Base-by-base conservation (phyloP, 2,888 invertebrate species). In the Drosophila infuscata region DNA sequence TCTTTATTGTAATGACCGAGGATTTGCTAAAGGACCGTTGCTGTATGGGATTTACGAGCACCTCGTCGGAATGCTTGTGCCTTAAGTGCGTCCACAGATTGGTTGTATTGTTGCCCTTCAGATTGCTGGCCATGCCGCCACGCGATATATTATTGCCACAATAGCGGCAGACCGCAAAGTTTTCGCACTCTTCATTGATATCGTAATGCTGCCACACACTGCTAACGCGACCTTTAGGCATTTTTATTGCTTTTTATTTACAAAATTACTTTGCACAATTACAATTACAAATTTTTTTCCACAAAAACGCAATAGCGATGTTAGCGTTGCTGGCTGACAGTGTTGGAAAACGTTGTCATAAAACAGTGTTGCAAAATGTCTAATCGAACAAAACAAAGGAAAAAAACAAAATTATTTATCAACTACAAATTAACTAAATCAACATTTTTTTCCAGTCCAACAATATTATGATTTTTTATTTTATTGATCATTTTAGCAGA, bases 71-170 rank as follows among this genome's bases (percentile, higher is more conserved):
- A 51, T 85, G 85, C 68, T 85, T 85, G 70, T 85, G 88, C 29
- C 85, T 64, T 41, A 85, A 73, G 59, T 85, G 85, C 15, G 85
- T 85, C 85, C 85, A 85, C 58, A 85, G 20, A 78, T 85, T 85
- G 38, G 85, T 85, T 3, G 85, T 85, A 63, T 85, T 85, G 51
- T 89, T 85, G 32, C 85, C 85, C 74, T 85, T 85, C 7, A 85
- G 72, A 54, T 85, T 85, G 85, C 89, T 85, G 49, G 89, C 74
- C 88, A 84, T 87, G 63, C 85, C 85, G 32, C 85, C 85, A 76
- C 85, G 85, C 82, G 85, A 85, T 82, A 85, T 85, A 74, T 85
- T 85, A 48, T 89, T 89, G 56, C 89, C 89, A 57, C 85, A 85
- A 57, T 85, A 89, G 12, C 88, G 89, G 52, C 85, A 85, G 60